Conservation (phyloP, 2,888 invertebrate genomes). For the Drosophila borealis region DNA sequence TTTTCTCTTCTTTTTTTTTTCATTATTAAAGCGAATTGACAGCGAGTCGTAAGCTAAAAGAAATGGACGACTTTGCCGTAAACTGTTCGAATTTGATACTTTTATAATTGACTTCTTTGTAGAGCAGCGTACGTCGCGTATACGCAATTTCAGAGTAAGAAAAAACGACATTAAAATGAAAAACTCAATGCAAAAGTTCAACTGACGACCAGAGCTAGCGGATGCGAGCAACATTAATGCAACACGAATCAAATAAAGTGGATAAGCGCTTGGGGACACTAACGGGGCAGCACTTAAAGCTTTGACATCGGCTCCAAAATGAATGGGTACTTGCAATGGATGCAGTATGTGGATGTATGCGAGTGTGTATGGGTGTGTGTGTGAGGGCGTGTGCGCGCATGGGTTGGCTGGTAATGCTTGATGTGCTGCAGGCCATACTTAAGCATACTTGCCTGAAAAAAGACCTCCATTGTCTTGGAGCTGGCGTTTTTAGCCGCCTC, state of each 20-base stretch:
- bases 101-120: slow-evolving; percentile 55
- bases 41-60: slow-evolving; percentile 10
- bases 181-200: slow-evolving; percentile 50
- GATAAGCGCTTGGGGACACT: slow-evolving; percentile 48
- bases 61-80: slow-evolving; percentile 13
- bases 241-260: slow-evolving; percentile 58
- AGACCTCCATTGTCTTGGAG: slow-evolving; percentile 92
- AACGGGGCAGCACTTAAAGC: slow-evolving; percentile 50
- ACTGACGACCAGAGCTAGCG: slow-evolving; percentile 2
- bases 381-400: not conserved
- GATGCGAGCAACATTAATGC: slow-evolving; percentile 22
- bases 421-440: slow-evolving; percentile 1
- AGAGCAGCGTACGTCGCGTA: slow-evolving; percentile 36
- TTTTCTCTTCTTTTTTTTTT: slow-evolving; percentile 1
- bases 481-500: slow-evolving; percentile 96
- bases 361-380: slow-evolving; percentile 1
- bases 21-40: slow-evolving; percentile 27
- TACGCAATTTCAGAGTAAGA: slow-evolving; percentile 42
- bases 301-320: slow-evolving; percentile 36
- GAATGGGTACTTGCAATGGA: not conserved
- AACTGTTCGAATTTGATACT: slow-evolving; percentile 60
- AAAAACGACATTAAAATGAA: slow-evolving; percentile 25
- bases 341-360: not conserved
- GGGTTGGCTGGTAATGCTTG: not conserved
- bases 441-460: slow-evolving; percentile 86